Base-by-base conservation (phyloP, 2,888 invertebrate species). In the Tholera decimalis region DNA sequence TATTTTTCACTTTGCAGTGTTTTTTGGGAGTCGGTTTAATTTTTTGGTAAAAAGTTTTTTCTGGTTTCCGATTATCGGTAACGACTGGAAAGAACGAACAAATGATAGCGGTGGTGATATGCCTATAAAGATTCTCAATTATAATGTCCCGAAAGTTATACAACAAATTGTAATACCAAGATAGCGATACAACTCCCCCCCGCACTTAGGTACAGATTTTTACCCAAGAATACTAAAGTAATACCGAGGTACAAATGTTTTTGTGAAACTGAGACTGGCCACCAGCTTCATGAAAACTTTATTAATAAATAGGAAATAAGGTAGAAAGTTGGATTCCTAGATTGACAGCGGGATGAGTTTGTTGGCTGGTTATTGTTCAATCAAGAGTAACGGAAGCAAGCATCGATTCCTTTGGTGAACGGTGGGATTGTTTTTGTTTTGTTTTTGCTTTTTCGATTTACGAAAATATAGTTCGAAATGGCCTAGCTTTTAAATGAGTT, bases 161-260 rank as follows among this genome's bases (percentile, higher is more conserved):
- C 75, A 33, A 35, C 35, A 60, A n/a, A n/a, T n/a, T n/a, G 71
- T 59, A 77, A 18, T 58, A 75, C 18, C 43, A 60, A 54, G 59
- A 72, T 65, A 68, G 43, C 59, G 47, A 54, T 54, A 47, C 50
- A 56, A 72, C 68, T 63, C 54, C 71, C 65, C 24, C 26, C 33
- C 60, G 63, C 62, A 44, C n/a, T n/a, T n/a, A n/a, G n/a, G n/a
- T 44, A 39, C 5, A 18, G 20, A 28, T 49, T 49, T 43, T 26
- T 33, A 13, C 20, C 0, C 37, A 18, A 18, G 37, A 50, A 50
- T 59, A 44, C 30, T 30, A 22, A 37, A 22, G 18, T 24, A 20
- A 39, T 2, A n/a, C 9, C 0, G 1, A 24, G 13, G 3, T 64
- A 20, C 13, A 55, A 22, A 26, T 1, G 26, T 18, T 51, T 44